Evolutionary conservation across 2,113 vertebrate genomes (phyloP), one percentile per base, ranked within the genome.

Genomic region (Eudyptes chrysolophus): DNA sequence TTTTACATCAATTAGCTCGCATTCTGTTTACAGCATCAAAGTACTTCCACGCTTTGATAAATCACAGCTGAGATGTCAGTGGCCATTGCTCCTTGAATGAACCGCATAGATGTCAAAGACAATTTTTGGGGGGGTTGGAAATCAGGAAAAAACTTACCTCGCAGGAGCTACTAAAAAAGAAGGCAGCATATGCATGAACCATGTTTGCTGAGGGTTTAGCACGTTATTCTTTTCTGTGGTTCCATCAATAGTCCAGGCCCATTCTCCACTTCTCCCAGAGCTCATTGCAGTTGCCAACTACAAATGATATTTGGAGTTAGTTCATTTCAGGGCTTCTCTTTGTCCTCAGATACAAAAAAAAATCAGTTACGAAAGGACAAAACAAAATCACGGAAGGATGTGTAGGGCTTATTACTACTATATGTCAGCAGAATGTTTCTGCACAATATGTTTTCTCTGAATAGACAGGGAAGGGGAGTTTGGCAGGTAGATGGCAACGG

Each of bases 1-100:
- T 90, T 95, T 96, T 94, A 80, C 62, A 88, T 65, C 36, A 96
- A 77, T 94, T 94, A 96, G 36, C 17, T 90, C 4, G 5, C 26
- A 57, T 88, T 90, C 34, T 96, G 52, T 49, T 88, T 85, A 86
- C 22, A 77, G 85, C 24, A 83, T 90, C 58, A 68, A 92, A 79
- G 66, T 54, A 40, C 46, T 80, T 83, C 32, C 9, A 30, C 18
- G 57, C 36, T 82, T 86, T 90, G 66, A 90, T 79, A 88, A 90
- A 94, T 83, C 75, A 90, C 66, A 86, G 70, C 40, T 94, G 69
- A 89, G 75, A 46, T 52, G 49, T 72, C 85, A 80, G 44, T 65
- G 75, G 58, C 69, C 88, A 83, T 19, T 85, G 36, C 14, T 88
- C 54, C 36, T 71, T 80, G 54, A 88, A 92, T 80, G 49, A 96